These are phyloP conservation scores for Sebastes oblongus DNA, from an alignment of 2,797 vertebrate genomes.

Conservation along the genomic window DNA sequence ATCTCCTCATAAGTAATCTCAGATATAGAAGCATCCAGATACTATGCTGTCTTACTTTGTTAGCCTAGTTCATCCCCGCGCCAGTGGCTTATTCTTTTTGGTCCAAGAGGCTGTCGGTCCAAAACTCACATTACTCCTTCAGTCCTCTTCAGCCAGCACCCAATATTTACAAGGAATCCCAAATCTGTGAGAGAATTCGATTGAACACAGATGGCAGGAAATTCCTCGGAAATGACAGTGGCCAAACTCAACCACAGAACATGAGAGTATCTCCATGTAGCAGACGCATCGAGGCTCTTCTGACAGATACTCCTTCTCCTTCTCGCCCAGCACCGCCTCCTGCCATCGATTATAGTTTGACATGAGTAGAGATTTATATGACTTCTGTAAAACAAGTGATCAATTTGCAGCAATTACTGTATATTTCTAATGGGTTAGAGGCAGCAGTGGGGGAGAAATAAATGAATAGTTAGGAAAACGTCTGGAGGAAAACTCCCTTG, in stretches of 20 bases:
- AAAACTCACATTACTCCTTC: slow-evolving; percentile 83
- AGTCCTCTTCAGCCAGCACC: slow-evolving; percentile 83
- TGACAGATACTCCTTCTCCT: slow-evolving; percentile 85
- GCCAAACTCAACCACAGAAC: slow-evolving; percentile 94
- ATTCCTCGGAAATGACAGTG: slow-evolving; percentile 97
- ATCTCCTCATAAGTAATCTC: neutral
- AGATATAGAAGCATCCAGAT: neutral
- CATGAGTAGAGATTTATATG: slow-evolving; percentile 85
- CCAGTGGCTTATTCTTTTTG: slow-evolving; percentile 76
- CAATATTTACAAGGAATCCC: slow-evolving; percentile 95
- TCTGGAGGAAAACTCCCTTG: slow-evolving; percentile 59
- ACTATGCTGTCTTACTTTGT: neutral
- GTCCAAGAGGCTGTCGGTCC: slow-evolving; percentile 76
- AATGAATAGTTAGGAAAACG: slow-evolving; percentile 70
- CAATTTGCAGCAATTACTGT: slow-evolving; percentile 89
- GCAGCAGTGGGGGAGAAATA: slow-evolving; percentile 75
- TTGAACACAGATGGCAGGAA: slow-evolving; percentile 98
- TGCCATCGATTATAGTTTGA: slow-evolving; percentile 86
- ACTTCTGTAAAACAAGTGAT: slow-evolving; percentile 93
- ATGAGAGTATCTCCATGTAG: slow-evolving; percentile 88
- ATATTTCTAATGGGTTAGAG: slow-evolving; percentile 70
- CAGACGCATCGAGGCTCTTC: slow-evolving; percentile 82
- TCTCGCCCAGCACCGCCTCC: slow-evolving; percentile 71
- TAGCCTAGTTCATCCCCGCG: slow-evolving; percentile 14
- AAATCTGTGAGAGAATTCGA: slow-evolving; percentile 95